Evolutionary conservation across 2,888 invertebrate genomes (phyloP).

Genomic region (Anarsia innoxiella): DNA sequence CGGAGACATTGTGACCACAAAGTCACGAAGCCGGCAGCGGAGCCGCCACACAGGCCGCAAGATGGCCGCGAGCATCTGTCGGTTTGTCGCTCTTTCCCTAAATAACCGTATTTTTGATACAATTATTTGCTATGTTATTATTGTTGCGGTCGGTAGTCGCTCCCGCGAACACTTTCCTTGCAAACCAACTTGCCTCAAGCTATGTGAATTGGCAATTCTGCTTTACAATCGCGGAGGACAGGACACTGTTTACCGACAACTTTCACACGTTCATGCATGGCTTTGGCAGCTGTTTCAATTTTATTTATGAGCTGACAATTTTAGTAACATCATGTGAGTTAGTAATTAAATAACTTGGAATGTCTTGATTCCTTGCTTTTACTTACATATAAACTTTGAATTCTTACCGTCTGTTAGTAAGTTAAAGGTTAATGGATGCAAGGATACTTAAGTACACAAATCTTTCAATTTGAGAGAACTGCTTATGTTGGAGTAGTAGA

Average conservation of each 20-base stretch:
- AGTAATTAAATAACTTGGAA: no score
- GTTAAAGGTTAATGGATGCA: conserved; percentile 7
- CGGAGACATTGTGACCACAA: conserved; percentile 64
- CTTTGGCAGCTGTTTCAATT: not conserved
- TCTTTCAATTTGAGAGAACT: conserved; percentile 53
- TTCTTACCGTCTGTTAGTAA: conserved; percentile 2
- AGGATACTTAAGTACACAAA: conserved; percentile 31
- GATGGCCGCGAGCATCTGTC: conserved; percentile 72
- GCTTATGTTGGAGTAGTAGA: conserved; percentile 35
- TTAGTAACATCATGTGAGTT: no score
- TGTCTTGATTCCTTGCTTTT: no score
- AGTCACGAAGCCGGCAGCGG: conserved; percentile 54
- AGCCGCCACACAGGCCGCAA: conserved; percentile 46
- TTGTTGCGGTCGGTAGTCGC: conserved; percentile 53
- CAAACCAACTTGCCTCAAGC: conserved; percentile 33
- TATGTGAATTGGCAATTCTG: conserved; percentile 33
- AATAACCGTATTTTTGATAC: conserved; percentile 59
- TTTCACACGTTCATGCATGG: conserved; percentile 16
- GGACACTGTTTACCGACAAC: conserved; percentile 8
- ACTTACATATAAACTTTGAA: no score
- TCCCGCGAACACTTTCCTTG: conserved; percentile 49
- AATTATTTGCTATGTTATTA: conserved; percentile 58
- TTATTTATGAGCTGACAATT: not conserved
- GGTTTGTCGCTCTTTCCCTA: conserved; percentile 66
- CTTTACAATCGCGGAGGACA: conserved; percentile 10